These are phyloP conservation scores for Homarus americanus DNA, from an alignment of 1,140 invertebrate species.

Conservation along the genomic window DNA sequence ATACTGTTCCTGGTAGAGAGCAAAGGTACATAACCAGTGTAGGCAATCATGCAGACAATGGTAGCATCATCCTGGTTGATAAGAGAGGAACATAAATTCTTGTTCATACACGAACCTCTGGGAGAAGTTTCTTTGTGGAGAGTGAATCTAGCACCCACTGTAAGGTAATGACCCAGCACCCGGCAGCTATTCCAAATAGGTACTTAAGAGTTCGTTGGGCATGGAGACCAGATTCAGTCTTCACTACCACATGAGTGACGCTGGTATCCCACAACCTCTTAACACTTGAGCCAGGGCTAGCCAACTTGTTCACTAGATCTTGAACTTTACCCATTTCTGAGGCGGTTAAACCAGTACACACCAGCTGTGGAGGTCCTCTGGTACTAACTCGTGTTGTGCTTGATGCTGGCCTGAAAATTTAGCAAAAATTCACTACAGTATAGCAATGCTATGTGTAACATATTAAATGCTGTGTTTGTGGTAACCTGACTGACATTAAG, in stretches of 20 bases:
- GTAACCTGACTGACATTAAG: not conserved
- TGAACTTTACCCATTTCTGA: slow-evolving; percentile 28
- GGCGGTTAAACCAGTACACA: slow-evolving; percentile 33
- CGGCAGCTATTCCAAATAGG: slow-evolving; percentile 42
- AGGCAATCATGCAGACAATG: too few relatives aligned
- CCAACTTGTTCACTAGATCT: slow-evolving; percentile 14
- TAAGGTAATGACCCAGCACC: slow-evolving; percentile 46
- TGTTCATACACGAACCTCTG: slow-evolving; percentile 19
- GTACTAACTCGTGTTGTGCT: not conserved
- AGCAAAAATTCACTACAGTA: not conserved
- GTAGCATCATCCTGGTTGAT: too few relatives aligned
- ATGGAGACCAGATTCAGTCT: not conserved
- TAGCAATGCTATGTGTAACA: not conserved
- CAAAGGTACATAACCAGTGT: too few relatives aligned
- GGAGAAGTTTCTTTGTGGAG: slow-evolving; percentile 16
- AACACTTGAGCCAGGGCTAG: not conserved
- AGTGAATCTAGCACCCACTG: slow-evolving; percentile 53
- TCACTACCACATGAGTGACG: slow-evolving; percentile 51
- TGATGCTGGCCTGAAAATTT: not conserved
- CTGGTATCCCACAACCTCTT: not conserved
- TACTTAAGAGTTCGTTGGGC: slow-evolving; percentile 55
- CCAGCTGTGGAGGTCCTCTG: not conserved
- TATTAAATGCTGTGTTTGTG: not conserved
- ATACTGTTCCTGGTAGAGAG: too few relatives aligned
- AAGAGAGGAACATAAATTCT: too few relatives aligned